Evolutionary conservation across 2,797 vertebrate species (phyloP), one percentile per base, ranked within the genome.

Genomic region (Psittacula derbiana): DNA sequence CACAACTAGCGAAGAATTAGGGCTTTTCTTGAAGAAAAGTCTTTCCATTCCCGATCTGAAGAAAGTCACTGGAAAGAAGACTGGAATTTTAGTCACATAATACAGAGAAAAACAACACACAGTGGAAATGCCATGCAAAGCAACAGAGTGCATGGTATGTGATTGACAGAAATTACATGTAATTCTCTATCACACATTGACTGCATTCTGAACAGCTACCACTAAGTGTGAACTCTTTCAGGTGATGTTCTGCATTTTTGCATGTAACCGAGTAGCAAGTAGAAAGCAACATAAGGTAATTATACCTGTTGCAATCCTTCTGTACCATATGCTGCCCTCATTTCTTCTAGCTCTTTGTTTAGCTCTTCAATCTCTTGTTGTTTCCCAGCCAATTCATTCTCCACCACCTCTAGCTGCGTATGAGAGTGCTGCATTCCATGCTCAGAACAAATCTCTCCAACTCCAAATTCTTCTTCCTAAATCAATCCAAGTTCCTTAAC

Each of bases 261-360:
- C 69, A 64, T 13, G 12, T 83, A 93, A 94, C 67, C 33, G 4
- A 95, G 86, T 16, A 96, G 71, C 86, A 94, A 96, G 83, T 8
- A 96, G 95, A 96, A 87, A 95, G 94, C 88, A 96, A 96, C 80
- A 33, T 38, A 97, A 97, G 93, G 95, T 88, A 93, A 92, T 95
- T 82, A 88, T 98, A 99, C 99, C 98, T 99, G 99, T 95, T 99
- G 99, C 30, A 99, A 98, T 90, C 98, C 99, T 82, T 99, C 99
- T 17, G 98, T 98, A 86, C 99, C 99, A 74, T 98, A 99, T 31
- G 97, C 96, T 67, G 98, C 97, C 93, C 98, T 98, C 97, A 99
- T 98, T 92, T 99, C 98, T 96, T 99, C 99, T 80, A 99, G 98
- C 92, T 99, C 99, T 95, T 92, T 97, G 96, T 96, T 99, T 92